Evolutionary conservation across 2,797 vertebrate genomes (phyloP).

Genomic region (Eurystomus glaucurus): DNA sequence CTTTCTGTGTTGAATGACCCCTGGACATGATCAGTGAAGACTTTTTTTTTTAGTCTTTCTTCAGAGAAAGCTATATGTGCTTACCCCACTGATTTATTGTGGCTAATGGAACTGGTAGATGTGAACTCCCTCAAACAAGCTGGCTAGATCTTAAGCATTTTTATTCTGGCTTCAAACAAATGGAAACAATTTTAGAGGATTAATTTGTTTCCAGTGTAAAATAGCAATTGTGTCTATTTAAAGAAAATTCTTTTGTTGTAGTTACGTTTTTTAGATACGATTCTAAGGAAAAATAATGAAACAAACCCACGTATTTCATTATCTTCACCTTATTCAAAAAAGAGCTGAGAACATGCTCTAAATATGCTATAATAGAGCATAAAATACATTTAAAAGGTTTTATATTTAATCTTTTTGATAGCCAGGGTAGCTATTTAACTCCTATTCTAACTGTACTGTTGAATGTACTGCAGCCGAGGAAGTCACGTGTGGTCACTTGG

Average conservation of each 20-base stretch:
- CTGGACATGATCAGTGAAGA: background rate
- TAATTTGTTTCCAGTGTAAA: background rate
- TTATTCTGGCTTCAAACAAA: background rate
- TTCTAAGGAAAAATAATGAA: background rate
- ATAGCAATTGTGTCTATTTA: background rate
- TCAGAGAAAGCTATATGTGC: too few relatives aligned
- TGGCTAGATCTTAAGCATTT: background rate
- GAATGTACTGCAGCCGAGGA: background rate
- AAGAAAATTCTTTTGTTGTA: background rate
- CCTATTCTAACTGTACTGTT: background rate
- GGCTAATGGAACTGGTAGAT: background rate
- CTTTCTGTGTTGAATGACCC: background rate
- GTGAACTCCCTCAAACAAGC: background rate
- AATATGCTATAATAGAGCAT: background rate
- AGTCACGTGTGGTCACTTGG: background rate
- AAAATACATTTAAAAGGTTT: background rate
- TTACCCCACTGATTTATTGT: background rate
- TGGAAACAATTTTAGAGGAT: background rate
- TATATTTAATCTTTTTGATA: background rate
- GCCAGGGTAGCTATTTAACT: background rate
- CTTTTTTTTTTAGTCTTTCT: background rate
- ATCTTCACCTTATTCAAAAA: background rate
- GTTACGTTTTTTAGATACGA: background rate
- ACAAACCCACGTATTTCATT: background rate
- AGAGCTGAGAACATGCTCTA: background rate